Evolutionary conservation across 2,113 vertebrate genomes (phyloP).

Genomic region (Rostratula benghalensis): DNA sequence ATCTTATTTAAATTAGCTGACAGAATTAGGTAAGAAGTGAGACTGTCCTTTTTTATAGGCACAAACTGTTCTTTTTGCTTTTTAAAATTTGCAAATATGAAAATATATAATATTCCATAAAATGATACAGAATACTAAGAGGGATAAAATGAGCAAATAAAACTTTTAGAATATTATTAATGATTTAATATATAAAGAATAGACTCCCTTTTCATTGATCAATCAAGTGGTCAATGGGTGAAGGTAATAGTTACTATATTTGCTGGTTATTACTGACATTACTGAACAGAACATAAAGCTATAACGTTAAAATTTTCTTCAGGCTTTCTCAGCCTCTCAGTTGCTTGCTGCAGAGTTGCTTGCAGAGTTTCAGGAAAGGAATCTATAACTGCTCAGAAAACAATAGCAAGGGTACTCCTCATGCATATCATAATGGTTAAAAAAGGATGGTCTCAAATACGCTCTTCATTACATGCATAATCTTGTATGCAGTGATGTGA

Average conservation of each 20-base stretch:
- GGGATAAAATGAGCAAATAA: background rate
- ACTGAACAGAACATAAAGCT: background rate
- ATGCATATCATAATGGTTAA: background rate
- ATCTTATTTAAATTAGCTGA: background rate
- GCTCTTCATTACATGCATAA: background rate
- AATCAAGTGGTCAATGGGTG: background rate
- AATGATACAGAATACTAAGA: background rate
- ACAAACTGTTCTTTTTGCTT: background rate
- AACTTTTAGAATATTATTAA: background rate
- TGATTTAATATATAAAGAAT: background rate
- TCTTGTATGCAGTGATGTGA: background rate
- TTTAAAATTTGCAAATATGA: background rate
- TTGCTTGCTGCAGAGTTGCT: background rate
- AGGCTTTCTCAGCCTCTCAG: background rate
- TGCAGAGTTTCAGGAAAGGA: background rate
- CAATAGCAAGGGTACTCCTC: background rate
- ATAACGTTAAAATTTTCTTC: background rate
- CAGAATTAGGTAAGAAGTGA: background rate
- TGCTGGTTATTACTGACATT: background rate
- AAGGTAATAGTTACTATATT: background rate
- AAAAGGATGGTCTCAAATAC: background rate
- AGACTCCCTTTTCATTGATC: background rate
- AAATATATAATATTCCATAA: background rate
- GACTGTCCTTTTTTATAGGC: background rate
- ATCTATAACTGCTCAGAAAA: background rate